Conservation (phyloP, 2,113 vertebrate species). For the Petrocephalus zakoni region DNA sequence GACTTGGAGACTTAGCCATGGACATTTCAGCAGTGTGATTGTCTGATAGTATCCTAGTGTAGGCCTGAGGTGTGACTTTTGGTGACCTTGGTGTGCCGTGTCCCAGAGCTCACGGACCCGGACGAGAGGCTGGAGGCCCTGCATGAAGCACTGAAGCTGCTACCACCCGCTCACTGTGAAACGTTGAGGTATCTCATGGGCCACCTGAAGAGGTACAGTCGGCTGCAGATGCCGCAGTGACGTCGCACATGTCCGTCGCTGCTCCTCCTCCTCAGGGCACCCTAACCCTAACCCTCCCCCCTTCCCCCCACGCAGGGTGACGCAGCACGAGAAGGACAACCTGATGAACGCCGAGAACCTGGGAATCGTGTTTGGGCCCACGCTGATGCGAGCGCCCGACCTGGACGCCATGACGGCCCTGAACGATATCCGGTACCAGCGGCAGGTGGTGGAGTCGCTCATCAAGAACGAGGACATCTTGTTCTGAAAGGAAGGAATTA, state of each 20-base stretch:
- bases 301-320: conserved; percentile 70
- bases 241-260: background rate
- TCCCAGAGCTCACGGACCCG: conserved; percentile 78
- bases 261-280: background rate
- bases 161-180: conserved; percentile 95
- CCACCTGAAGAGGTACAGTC: conserved; percentile 85
- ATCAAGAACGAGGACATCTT: conserved; percentile 96
- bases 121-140: conserved; percentile 90
- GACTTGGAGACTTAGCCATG: background rate
- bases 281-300: background rate
- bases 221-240: background rate
- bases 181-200: conserved; percentile 95
- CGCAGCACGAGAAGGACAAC: conserved; percentile 88
- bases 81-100: background rate
- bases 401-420: conserved; percentile 86
- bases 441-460: conserved; percentile 96
- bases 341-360: conserved; percentile 97
- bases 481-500: conserved; percentile 75
- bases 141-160: conserved; percentile 86
- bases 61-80: background rate
- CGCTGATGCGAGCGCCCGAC: conserved; percentile 88
- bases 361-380: conserved; percentile 92
- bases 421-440: conserved; percentile 96
- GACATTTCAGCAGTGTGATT: background rate
- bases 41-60: background rate